Evolutionary conservation across 2,797 vertebrate species (phyloP), one percentile per base, ranked within the genome.

Genomic region (Hybognathus amarus): DNA sequence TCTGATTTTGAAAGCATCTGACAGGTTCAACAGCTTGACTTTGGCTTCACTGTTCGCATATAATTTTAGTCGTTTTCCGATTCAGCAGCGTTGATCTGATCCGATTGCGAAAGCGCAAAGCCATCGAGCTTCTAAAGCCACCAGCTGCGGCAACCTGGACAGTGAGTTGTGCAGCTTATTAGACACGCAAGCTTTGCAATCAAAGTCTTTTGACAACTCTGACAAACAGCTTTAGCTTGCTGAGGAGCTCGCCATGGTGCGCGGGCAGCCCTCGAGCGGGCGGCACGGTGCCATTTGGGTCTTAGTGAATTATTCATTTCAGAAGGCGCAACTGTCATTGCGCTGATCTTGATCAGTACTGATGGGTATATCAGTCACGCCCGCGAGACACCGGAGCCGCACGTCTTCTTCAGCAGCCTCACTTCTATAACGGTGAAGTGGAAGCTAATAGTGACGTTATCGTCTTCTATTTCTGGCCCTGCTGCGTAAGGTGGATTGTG

Each of bases 301-400:
- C 87, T 90, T 83, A 84, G 92, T 93, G 90, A 94, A 94, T 94
- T 90, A 94, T 94, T 93, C 87, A 93, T 91, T 75, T 67, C 87
- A 88, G 83, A 77, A 59, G 87, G 85, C 85, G 70, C 2, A 76
- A 88, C 90, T 92, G 90, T 90, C 90, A 91, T 89, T 88, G 83
- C 80, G 86, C 67, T 87, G 85, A 73, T 83, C 40, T 64, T 68
- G 64, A 86, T 52, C 20, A 88, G 87, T 89, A 89, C 45, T 13
- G 67, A 81, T 79, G 86, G 69, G 61, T 78, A 3, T 54, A 85
- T 88, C 83, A 86, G 81, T 82, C 80, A 68, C 13, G n/a, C 67
- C 50, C 5, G 8, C 10, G 38, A 18, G 74, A 69, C 77, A 73
- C 42, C 15, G 33, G 33, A 54, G 50, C 56, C 12, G 9, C n/a